Conservation (phyloP, 92 coral and sea anemone genomes). For the Isaurus tuberculatus region DNA sequence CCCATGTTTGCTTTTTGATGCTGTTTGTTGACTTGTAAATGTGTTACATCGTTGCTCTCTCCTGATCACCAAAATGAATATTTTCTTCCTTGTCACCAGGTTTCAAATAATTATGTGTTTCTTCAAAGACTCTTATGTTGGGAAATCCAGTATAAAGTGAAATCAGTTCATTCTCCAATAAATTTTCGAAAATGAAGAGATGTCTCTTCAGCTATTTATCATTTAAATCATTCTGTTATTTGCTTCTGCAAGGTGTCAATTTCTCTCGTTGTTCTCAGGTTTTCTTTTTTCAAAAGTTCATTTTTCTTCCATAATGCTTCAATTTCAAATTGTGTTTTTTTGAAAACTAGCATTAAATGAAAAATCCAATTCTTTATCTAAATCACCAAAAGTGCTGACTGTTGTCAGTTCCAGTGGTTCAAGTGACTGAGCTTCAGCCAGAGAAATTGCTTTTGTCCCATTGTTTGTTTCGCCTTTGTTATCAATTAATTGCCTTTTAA, state of each 20-base stretch:
- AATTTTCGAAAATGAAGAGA: constrained; percentile 39
- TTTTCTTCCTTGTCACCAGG: constrained; percentile 19
- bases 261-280: background rate
- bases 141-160: constrained; percentile 23
- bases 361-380: background rate
- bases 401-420: background rate
- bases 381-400: background rate
- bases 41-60: background rate
- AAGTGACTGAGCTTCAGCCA: background rate
- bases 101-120: background rate
- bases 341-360: background rate
- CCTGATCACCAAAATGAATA: constrained; percentile 6
- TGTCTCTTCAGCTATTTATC: constrained; percentile 45
- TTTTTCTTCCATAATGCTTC: background rate
- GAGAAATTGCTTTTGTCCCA: background rate
- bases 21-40: background rate
- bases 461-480: background rate
- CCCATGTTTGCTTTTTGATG: background rate
- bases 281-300: background rate
- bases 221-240: constrained; percentile 11
- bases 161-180: background rate
- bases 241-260: constrained; percentile 3
- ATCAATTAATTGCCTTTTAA: background rate
- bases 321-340: background rate
- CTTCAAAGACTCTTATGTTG: background rate